Evolutionary conservation across 1,140 invertebrate genomes (phyloP), one percentile per base, ranked within the genome.

Genomic region (Oscheius sp.): DNA sequence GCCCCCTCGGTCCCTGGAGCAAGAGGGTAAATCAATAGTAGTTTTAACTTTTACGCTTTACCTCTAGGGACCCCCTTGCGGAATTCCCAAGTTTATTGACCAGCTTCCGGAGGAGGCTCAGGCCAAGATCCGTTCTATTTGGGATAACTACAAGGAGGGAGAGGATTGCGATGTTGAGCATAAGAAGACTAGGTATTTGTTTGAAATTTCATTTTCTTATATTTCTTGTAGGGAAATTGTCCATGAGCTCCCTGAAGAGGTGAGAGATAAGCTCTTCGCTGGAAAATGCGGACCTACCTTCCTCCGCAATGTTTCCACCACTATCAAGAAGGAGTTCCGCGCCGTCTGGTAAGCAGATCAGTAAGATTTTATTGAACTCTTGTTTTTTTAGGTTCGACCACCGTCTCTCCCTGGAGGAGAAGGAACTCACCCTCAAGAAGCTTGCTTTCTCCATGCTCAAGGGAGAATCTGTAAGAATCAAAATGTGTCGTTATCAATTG

Each of bases 211-310:
- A n/a, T 38, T 64, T 52, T 18, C 38, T 45, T 15, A 32, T 73
- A 72, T 52, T 2, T 23, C 20, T 45, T 75, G 38, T 42, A 75
- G 74, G 35, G 55, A 78, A 32, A 45, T 79, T 18, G 68, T 79
- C 10, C 70, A 76, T 34, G 62, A 74, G 10, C 59, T 80, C 13
- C 78, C 79, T 20, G 75, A 81, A n/a, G 75, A 78, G 2, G 75
- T 76, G 18, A 71, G 79, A 15, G 63, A 69, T 38, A 75, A 75
- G 36, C 63, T 79, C 35, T 82, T 82, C 71, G 75, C 83, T 23
- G 80, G 82, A 46, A 76, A 78, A 32, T 82, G 80, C 65, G 80
- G 80, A 20, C 80, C 80, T 28, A 73, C 76, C 3, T 82, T 82
- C 65, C 66, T 82, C 32, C 77, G 77, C 13, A 76, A 80, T 26